These are phyloP conservation scores for Cromileptes altivelis DNA, from an alignment of 2,113 vertebrate species.

Conservation along the genomic window DNA sequence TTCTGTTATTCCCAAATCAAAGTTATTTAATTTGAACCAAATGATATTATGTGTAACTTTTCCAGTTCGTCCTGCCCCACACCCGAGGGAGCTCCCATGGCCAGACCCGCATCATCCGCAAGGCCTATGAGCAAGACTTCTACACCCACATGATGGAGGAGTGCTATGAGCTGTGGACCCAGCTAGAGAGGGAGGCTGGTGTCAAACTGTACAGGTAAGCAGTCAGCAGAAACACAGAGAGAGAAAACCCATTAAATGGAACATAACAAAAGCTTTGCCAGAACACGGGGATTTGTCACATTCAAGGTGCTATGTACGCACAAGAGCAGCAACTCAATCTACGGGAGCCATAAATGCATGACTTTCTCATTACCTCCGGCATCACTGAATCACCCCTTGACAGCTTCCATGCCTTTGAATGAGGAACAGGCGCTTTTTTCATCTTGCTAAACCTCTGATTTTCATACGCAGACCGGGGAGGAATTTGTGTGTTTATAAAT, in stretches of 20 bases:
- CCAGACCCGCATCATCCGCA: slow-evolving; percentile 92
- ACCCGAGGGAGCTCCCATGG: slow-evolving; percentile 94
- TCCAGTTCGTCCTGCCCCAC: slow-evolving; percentile 92
- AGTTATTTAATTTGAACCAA: background rate
- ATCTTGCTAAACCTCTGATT: slow-evolving; percentile 22
- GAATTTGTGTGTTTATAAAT: slow-evolving; percentile 55
- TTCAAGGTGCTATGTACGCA: slow-evolving; percentile 45
- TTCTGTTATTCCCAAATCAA: background rate
- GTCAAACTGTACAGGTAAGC: slow-evolving; percentile 87
- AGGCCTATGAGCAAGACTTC: slow-evolving; percentile 83
- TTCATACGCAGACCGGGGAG: slow-evolving; percentile 6
- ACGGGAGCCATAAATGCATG: slow-evolving; percentile 54
- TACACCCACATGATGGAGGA: slow-evolving; percentile 92
- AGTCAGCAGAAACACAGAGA: slow-evolving; percentile 5
- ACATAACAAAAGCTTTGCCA: slow-evolving; percentile 46
- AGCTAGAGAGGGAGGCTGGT: slow-evolving; percentile 86
- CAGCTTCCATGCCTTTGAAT: slow-evolving; percentile 46
- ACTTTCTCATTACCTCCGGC: slow-evolving; percentile 66
- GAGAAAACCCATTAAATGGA: slow-evolving; percentile 60
- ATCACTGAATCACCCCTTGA: slow-evolving; percentile 43
- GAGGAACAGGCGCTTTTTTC: slow-evolving; percentile 11
- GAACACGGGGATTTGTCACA: slow-evolving; percentile 54
- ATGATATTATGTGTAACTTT: background rate
- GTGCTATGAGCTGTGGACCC: slow-evolving; percentile 87
- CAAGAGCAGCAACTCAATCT: slow-evolving; percentile 62